These are phyloP conservation scores for Chauna torquata DNA, from an alignment of 2,113 vertebrate genomes.

Conservation along the genomic window DNA sequence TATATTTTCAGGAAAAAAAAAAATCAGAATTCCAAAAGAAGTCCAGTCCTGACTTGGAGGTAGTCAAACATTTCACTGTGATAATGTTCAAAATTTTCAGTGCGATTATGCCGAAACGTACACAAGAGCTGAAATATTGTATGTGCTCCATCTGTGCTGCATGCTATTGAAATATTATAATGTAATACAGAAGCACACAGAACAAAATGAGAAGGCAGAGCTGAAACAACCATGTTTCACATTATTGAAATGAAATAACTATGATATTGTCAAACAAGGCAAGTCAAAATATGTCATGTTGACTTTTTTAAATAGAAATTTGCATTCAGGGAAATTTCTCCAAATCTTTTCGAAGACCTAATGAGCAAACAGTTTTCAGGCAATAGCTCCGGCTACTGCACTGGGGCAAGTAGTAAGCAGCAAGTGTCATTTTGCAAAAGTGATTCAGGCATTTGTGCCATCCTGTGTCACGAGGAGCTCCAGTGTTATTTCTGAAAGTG, in stretches of 20 bases:
- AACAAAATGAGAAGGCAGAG: constrained; percentile 24
- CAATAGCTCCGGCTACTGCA: background rate
- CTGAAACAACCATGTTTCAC: constrained; percentile 18
- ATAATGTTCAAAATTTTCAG: background rate
- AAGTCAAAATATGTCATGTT: constrained; percentile 62
- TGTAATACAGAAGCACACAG: constrained; percentile 12
- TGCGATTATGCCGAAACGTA: constrained; percentile 2
- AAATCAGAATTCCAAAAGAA: background rate
- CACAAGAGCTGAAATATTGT: background rate
- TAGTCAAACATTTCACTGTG: background rate
- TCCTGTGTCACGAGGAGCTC: background rate
- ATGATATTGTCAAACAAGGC: constrained; percentile 55
- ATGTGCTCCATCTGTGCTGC: constrained; percentile 38
- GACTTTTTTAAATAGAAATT: constrained; percentile 6
- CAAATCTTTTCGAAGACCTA: background rate
- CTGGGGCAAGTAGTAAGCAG: background rate
- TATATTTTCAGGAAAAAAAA: background rate
- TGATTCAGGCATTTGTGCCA: background rate
- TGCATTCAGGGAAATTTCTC: background rate
- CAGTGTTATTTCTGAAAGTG: background rate
- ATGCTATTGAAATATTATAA: constrained; percentile 21
- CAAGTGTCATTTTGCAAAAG: background rate
- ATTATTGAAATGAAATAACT: constrained; percentile 30
- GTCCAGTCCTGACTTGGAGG: background rate
- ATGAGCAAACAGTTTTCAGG: background rate